Base-by-base conservation (phyloP, 2,797 vertebrate species). In the Bradypodion pumilum region DNA sequence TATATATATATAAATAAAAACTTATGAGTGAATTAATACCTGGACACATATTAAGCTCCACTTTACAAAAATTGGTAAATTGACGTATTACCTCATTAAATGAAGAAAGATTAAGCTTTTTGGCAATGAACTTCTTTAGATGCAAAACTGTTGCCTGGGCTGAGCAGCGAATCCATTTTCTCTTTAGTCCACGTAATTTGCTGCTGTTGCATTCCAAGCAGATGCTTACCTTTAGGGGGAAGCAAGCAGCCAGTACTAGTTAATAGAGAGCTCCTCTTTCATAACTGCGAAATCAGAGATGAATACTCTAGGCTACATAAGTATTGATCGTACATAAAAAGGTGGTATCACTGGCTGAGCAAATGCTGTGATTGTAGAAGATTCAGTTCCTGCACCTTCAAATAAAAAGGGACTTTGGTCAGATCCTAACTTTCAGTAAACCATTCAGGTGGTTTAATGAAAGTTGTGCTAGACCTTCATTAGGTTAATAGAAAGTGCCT, bases 111-210 rank as follows among this genome's bases (percentile, higher is more conserved):
- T 99, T 99, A 80, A 99, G 98, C 94, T 99, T 99, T 96, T 99
- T 99, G 96, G 99, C 99, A 94, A 99, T 99, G 97, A 99, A 99
- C 95, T 99, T 99, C 97, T 99, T 99, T 88, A 99, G 97, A 94
- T 99, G 99, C 81, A 99, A 96, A 89, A 99, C 99, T 0, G 99
- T 99, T 83, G 99, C 99, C 91, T 99, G 99, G 81, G 98, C 98
- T 3, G 98, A 99, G 90, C 99, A 99, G 92, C 99, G 98, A 93
- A 99, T 99, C 99, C 99, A 99, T 92, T 99, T 99, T 72, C 98
- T 95, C 91, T 99, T 99, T 89, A 99, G 95, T 73, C 98, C 98
- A 70, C 98, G 97, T 1, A 99, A 97, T 85, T 99, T 99, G 95
- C 98, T 99, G 96, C 99, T 99, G 95, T 99, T 99, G 94, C 99